Evolutionary conservation across 2,888 invertebrate species (phyloP), one percentile per base, ranked within the genome.

Genomic region (Macaria notata): DNA sequence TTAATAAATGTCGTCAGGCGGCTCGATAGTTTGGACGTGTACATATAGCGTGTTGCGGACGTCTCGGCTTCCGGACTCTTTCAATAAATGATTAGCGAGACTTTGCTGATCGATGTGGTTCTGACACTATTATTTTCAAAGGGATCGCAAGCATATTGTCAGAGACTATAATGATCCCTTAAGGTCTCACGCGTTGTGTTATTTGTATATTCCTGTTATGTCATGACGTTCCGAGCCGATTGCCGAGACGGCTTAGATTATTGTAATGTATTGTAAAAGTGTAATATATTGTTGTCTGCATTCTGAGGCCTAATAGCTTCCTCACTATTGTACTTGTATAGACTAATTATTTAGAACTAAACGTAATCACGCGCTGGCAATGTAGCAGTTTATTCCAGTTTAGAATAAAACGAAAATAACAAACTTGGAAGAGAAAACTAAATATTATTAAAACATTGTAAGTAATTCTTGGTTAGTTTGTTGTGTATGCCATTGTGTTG

Each of bases 271-370:
- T 52, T 64, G 64, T 75, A 71, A 75, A 71, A 68, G 56, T 81
- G 80, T 81, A 81, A 71, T 76, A 81, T 79, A 78, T 75, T 72
- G 75, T 78, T 76, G 71, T 78, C 64, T 70, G 75, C 76, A 70
- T 64, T 60, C 66, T 61, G 77, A 76, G 82, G 82, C 82, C 82
- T 82, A 83, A 76, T 76, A 70, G 76, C 79, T 79, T 75, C 78
- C 61, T 68, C 67, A 75, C 66, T 66, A 41, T n/a, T n/a, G 52
- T 52, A 53, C 46, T 31, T 53, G 46, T 53, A 53, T 47, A 51
- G 45, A 29, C 31, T 54, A 41, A 36, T 36, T 36, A 36, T 36
- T 6, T 36, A n/a, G 8, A 41, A 9, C 4, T 41, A 41, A 4
- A 8, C n/a, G 41, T 41, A 41, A n/a, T 62, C 54, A 54, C 33